A percentile compares a stretch with the other conserved stretches of the same genome.
phyloP scores from a whole-genome alignment of 2,888 invertebrate genomes.

The Sturmia bella region DNA sequence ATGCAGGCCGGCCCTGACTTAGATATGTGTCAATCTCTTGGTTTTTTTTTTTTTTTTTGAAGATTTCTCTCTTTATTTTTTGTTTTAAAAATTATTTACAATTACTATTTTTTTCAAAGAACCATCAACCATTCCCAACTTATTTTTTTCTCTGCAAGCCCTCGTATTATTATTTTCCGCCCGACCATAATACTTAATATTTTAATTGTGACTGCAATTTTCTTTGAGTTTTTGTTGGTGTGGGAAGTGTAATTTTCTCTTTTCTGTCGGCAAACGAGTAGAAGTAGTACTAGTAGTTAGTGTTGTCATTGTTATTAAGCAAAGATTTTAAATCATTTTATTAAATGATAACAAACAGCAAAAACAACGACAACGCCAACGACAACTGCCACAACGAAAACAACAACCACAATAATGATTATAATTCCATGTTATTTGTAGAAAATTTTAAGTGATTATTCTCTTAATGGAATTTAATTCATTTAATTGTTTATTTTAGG shows the following conservation, averaged over 20 bases:
- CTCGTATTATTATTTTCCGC: background rate
- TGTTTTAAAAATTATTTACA: background rate
- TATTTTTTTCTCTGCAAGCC: background rate
- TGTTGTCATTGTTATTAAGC: constrained; percentile 36
- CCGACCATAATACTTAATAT: background rate
- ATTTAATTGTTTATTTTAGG: constrained; percentile 60
- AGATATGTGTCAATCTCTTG: too few relatives aligned
- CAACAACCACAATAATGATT: constrained; percentile 4
- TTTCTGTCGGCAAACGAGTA: background rate
- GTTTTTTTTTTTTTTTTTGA: too few relatives aligned
- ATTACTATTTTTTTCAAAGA: background rate
- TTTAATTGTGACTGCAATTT: constrained; percentile 66
- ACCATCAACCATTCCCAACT: background rate
- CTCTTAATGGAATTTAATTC: constrained; percentile 67
- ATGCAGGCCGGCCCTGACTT: too few relatives aligned
- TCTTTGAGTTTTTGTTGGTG: constrained; percentile 64
- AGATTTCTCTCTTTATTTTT: background rate
- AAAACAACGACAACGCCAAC: constrained; percentile 2
- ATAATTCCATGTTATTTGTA: constrained; percentile 37
- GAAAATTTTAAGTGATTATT: constrained; percentile 59
- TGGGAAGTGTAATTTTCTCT: constrained; percentile 26
- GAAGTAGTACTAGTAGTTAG: background rate
- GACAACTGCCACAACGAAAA: constrained; percentile 13
- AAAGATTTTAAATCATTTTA: constrained; percentile 53
- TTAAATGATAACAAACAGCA: constrained; percentile 33